These are phyloP conservation scores for Drosophila emarginata DNA, from an alignment of 2,888 invertebrate species.

Conservation along the genomic window DNA sequence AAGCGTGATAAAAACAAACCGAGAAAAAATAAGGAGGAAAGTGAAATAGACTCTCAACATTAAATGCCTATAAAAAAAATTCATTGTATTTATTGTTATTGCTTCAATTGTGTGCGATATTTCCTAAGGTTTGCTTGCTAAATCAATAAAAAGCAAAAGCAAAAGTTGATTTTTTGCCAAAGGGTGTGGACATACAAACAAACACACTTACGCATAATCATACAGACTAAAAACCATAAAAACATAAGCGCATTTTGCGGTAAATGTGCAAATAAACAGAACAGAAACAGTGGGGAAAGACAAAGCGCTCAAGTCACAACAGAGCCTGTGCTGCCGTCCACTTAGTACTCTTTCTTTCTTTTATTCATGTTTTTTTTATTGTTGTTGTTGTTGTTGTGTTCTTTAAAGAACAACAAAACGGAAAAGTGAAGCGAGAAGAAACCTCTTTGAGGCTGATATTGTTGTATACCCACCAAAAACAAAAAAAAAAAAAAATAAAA, in stretches of 20 bases:
- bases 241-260: slow-evolving; percentile 27
- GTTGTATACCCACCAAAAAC: slow-evolving; percentile 43
- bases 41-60: slow-evolving; percentile 3
- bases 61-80: neutral
- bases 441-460: slow-evolving; percentile 44
- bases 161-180: slow-evolving; percentile 13
- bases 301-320: neutral
- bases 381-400: too few species aligned
- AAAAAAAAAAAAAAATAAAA: neutral
- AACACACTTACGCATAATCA: neutral
- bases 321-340: slow-evolving; percentile 12
- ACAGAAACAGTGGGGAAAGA: neutral
- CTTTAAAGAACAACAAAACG: too few species aligned
- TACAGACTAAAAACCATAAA: slow-evolving; percentile 6
- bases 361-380: too few species aligned
- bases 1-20: slow-evolving; percentile 45
- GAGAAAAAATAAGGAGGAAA: neutral
- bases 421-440: neutral
- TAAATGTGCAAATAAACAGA: slow-evolving; percentile 33
- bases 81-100: slow-evolving; percentile 21
- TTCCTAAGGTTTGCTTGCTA: neutral
- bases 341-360: neutral
- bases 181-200: slow-evolving; percentile 12
- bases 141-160: slow-evolving; percentile 46
- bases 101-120: slow-evolving; percentile 21